Base-by-base conservation (phyloP, 2,113 vertebrate species). In the Xiphorhynchus elegans region DNA sequence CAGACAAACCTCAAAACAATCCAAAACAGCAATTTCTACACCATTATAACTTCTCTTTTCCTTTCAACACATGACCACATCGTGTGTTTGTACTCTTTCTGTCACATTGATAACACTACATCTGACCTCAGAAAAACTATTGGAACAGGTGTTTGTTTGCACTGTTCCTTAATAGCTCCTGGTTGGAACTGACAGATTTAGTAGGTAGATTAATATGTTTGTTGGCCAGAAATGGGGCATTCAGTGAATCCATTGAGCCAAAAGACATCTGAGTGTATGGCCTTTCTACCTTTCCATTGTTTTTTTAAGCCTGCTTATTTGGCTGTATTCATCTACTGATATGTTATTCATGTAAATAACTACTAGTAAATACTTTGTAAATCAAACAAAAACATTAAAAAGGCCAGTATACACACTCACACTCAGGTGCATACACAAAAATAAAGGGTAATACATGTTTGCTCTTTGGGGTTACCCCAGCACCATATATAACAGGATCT, bases 31-130 rank as follows among this genome's bases (percentile, higher is more conserved):
- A 26, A 40, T 64, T 68, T 82, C 47, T 67, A 56, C 47, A 19
- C 20, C 28, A 24, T 14, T 49, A 9, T 35, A 72, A 35, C 13
- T n/a, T 91, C 18, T 33, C 7, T 60, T 64, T 87, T 76, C 40
- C 50, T 94, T 84, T 29, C 26, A 56, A 67, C 47, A 49, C 21
- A 40, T 28, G 67, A 26, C 29, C 37, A 55, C 24, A 18, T 3
- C 52, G 17, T 0, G 2, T 58, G 13, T 26, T 29, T 5, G 9
- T 26, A 17, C 14, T 19, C 33, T 11, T 33, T 42, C 60, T 53
- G 40, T 7, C 58, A 31, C 53, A 40, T 0, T 15, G 18, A 33
- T 40, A 55, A 21, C 1, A 4, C n/a, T 11, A 7, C 2, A 3
- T 50, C 53, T 56, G 52, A 46, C 33, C 8, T 24, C 13, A 64